phyloP scores from a whole-genome alignment of 2,888 invertebrate species.

The Nomada hirtipes region DNA sequence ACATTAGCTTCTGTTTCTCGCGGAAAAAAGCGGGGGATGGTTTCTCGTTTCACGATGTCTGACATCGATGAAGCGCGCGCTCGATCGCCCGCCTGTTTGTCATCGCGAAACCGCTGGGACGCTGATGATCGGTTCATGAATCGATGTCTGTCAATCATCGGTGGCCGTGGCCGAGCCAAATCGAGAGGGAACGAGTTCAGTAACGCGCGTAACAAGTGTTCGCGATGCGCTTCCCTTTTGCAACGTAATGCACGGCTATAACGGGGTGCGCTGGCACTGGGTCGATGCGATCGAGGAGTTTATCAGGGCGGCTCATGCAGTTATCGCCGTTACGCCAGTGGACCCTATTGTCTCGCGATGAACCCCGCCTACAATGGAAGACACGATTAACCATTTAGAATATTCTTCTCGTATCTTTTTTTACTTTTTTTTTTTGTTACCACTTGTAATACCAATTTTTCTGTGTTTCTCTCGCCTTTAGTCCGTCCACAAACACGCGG shows the following conservation, averaged over 20 bases:
- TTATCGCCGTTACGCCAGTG: slow-evolving; percentile 18
- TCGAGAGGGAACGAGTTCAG: slow-evolving; percentile 37
- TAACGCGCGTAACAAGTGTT: slow-evolving; percentile 62
- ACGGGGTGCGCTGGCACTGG: slow-evolving; percentile 68
- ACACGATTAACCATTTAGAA: not conserved
- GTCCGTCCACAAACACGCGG: no score
- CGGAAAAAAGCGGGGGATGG: no score
- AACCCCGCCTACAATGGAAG: not conserved
- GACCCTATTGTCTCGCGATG: no score
- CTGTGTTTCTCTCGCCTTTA: not conserved
- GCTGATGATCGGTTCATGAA: slow-evolving; percentile 48
- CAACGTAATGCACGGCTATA: slow-evolving; percentile 63
- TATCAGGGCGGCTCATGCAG: no score
- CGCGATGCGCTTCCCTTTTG: slow-evolving; percentile 37
- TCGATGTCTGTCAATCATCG: slow-evolving; percentile 46
- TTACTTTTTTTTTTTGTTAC: not conserved
- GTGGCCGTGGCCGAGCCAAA: slow-evolving; percentile 44
- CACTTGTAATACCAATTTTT: not conserved
- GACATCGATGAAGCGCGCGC: slow-evolving; percentile 14
- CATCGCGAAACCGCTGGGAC: not conserved
- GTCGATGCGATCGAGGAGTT: slow-evolving; percentile 15
- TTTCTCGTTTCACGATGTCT: not conserved
- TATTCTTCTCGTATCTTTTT: not conserved
- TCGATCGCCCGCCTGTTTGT: slow-evolving; percentile 22
- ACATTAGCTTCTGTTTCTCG: no score